Base-by-base conservation (phyloP, 1,140 invertebrate species). In the Geopemphigus sp. region DNA sequence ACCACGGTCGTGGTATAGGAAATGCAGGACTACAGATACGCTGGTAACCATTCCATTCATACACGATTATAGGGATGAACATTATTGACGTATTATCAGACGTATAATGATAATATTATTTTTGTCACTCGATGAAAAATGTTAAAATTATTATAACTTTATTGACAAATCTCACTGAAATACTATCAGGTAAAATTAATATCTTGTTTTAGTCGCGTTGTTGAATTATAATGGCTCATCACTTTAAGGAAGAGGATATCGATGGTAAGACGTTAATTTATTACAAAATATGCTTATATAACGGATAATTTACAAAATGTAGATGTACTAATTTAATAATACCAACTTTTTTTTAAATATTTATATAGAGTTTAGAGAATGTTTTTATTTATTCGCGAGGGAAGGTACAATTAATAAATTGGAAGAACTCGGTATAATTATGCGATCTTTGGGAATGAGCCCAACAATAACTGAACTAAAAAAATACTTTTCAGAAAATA, bases 371-470 rank as follows among this genome's bases (percentile, higher is more conserved):
- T 98, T 96, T 85, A 90, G 94, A 82, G 95, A 97, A 87, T 97
- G 95, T 84, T 98, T 97, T 86, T 95, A 95, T 84, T 87, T 98
- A 57, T 97, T 97, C 86, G 95, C 95, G 8, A 87, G 93, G 80
- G 93, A 91, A 82, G 95, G 95, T 1, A 90, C 94, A 84, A 96
- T 98, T 72, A 90, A 90, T 64, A 93, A 92, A 14, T 85, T 97
- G 68, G 95, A 97, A 85, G 95, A 97, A 86, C 86, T 98, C 80
- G 95, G 93, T 1, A 90, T 96, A 5, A 95, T 97, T 29, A 98
- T 98, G 95, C 87, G 95, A 73, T 97, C 95, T 0, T 86, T 98
- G 4, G 95, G 95, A 8, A 91, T 96, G 86, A 96, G 94, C 82
- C 96, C 96, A 0, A 98, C 96, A 4, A 94, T 95, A 82, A 90